Conservation (phyloP, 2,113 vertebrate genomes). For the Neodon shergylaensis region DNA sequence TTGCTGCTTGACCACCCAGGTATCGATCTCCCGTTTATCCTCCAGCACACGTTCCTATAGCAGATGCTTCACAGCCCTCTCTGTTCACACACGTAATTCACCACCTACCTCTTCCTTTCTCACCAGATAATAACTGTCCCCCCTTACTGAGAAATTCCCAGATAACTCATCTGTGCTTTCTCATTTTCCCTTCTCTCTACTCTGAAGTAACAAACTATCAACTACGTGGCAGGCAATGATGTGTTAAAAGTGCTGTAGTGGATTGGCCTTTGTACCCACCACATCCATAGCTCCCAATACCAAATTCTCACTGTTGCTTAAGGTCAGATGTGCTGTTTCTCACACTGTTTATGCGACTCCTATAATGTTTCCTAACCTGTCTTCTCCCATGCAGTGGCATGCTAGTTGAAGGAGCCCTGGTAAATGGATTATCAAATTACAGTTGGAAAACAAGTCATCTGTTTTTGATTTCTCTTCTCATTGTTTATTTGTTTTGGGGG, state of each 20-base stretch:
- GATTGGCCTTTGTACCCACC: not conserved
- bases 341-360: not conserved
- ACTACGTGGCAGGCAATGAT: not conserved
- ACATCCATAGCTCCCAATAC: not conserved
- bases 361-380: not conserved
- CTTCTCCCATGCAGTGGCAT: not conserved
- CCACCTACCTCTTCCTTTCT: conserved; percentile 69
- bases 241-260: not conserved
- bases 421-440: not conserved
- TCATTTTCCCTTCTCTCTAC: conserved; percentile 26
- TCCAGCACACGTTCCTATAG: conserved; percentile 58
- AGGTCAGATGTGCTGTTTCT: conserved; percentile 3
- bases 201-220: conserved; percentile 45
- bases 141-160: conserved; percentile 50
- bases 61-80: conserved; percentile 48
- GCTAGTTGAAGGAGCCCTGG: not conserved
- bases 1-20: conserved; percentile 1
- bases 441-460: not conserved
- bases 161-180: conserved; percentile 37
- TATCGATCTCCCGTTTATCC: conserved; percentile 68
- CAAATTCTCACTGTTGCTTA: not conserved
- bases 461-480: not conserved
- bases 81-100: conserved; percentile 68
- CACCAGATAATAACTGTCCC: conserved; percentile 64
- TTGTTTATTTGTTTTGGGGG: not conserved